Percentiles rank a stretch among this genome's conserved stretches.
Evolutionary conservation across 1,140 invertebrate species (phyloP).

Genomic region (Macrobrachium rosenbergii): DNA sequence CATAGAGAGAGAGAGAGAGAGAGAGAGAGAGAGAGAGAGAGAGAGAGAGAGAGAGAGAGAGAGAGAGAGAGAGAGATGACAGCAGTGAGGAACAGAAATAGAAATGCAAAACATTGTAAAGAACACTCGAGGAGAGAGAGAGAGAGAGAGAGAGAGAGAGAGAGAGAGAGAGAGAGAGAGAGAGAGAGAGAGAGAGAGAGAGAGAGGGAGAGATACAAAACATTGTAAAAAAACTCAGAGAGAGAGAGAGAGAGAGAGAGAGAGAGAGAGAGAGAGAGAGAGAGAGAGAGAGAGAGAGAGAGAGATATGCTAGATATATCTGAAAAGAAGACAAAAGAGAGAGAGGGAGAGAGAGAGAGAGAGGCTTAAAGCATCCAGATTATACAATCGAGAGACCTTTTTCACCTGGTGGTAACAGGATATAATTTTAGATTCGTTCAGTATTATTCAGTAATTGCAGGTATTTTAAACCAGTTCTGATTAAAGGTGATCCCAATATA

Average conservation of each 20-base stretch:
- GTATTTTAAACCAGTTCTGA: too few relatives aligned
- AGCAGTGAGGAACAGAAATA: not conserved
- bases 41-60: slow-evolving; percentile 42
- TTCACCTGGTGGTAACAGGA: too few relatives aligned
- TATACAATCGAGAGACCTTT: too few relatives aligned
- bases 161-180: slow-evolving; percentile 35
- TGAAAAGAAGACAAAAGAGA: not conserved
- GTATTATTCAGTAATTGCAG: too few relatives aligned
- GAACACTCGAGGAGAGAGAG: not conserved
- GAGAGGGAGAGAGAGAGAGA: slow-evolving; percentile 30
- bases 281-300: slow-evolving; percentile 25
- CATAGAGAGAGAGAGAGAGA: slow-evolving; percentile 35
- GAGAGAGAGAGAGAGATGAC: slow-evolving; percentile 40
- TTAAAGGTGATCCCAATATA: too few relatives aligned
- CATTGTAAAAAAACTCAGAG: too few relatives aligned
- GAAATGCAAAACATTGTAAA: too few relatives aligned
- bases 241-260: slow-evolving; percentile 19
- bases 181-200: slow-evolving; percentile 29
- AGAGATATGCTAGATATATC: not conserved
- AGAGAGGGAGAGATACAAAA: slow-evolving; percentile 3
- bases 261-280: slow-evolving; percentile 23
- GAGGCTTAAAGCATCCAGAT: not conserved
- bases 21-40: slow-evolving; percentile 36
- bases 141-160: slow-evolving; percentile 18
- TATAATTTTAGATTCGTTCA: too few relatives aligned